Conservation (phyloP, 2,113 vertebrate genomes). For the Tachysurus fulvidraco region DNA sequence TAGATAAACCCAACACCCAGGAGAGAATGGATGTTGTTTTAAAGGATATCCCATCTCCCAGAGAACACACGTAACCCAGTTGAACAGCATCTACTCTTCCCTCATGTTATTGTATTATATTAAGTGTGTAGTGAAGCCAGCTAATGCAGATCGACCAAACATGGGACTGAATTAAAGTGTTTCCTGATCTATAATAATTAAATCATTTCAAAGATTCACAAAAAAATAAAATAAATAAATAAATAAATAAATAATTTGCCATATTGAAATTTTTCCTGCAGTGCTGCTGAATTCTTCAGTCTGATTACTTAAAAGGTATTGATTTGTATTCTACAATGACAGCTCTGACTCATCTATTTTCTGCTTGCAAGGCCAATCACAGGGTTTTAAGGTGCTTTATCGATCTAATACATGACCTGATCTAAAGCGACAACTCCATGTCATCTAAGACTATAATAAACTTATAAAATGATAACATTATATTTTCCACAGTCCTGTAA, state of each 20-base stretch:
- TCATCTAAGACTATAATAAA: not conserved
- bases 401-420: not conserved
- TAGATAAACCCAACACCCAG: slow-evolving; percentile 1
- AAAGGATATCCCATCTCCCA: not conserved
- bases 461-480: no score
- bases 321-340: not conserved
- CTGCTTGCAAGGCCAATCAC: not conserved
- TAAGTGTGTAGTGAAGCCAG: not conserved
- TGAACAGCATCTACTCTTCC: not conserved
- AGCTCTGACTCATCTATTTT: not conserved
- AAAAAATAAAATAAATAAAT: no score
- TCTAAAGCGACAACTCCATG: not conserved
- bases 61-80: slow-evolving; percentile 1
- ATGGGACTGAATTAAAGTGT: not conserved
- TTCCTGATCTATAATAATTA: slow-evolving; percentile 9
- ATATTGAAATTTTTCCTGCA: not conserved
- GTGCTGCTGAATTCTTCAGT: not conserved
- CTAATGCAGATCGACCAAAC: slow-evolving; percentile 1
- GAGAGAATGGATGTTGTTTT: slow-evolving; percentile 1
- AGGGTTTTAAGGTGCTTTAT: not conserved
- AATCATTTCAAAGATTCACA: not conserved
- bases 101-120: slow-evolving; percentile 5
- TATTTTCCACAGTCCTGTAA: no score
- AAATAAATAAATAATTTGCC: no score
- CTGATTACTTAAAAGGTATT: not conserved